Evolutionary conservation across 1,140 invertebrate species (phyloP).

Genomic region (Rhopalosiphum maidis): DNA sequence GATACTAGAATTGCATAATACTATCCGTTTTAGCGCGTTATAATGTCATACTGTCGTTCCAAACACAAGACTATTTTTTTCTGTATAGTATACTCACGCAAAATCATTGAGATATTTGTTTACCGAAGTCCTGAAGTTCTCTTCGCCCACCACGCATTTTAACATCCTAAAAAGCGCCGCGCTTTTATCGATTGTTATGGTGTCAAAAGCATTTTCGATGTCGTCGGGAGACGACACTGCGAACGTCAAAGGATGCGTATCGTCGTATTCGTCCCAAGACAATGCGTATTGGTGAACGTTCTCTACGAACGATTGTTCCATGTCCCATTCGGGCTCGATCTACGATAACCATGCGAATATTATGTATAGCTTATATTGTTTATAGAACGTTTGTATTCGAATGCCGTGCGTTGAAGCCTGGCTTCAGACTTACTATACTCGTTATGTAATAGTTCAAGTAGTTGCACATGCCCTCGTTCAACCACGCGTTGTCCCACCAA

Average conservation of each 20-base stretch:
- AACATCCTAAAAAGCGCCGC: conserved; percentile 79
- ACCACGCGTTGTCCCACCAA: conserved; percentile 66
- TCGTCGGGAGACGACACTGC: conserved; percentile 87
- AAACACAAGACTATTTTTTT: too few relatives aligned
- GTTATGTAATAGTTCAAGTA: conserved; percentile 61
- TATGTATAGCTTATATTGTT: background rate
- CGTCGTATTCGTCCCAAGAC: conserved; percentile 63
- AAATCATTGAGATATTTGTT: conserved; percentile 3
- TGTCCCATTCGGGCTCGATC: conserved; percentile 62
- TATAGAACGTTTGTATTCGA: background rate
- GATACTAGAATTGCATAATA: too few relatives aligned
- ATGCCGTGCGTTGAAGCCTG: background rate
- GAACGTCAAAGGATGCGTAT: conserved; percentile 86
- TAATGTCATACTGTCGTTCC: too few relatives aligned
- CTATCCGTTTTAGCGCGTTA: too few relatives aligned
- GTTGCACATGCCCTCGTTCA: conserved; percentile 63
- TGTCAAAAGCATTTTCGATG: conserved; percentile 92
- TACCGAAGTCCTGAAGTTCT: conserved; percentile 67
- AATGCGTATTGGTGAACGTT: conserved; percentile 65
- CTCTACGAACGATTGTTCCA: conserved; percentile 64
- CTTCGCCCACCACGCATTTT: conserved; percentile 71
- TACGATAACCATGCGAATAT: conserved; percentile 3
- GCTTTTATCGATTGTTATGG: conserved; percentile 90
- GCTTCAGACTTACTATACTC: conserved; percentile 51
- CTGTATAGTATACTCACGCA: background rate